phyloP scores from a whole-genome alignment of 1,140 invertebrate genomes.

The silkworm (Bombyx mori) region DNA sequence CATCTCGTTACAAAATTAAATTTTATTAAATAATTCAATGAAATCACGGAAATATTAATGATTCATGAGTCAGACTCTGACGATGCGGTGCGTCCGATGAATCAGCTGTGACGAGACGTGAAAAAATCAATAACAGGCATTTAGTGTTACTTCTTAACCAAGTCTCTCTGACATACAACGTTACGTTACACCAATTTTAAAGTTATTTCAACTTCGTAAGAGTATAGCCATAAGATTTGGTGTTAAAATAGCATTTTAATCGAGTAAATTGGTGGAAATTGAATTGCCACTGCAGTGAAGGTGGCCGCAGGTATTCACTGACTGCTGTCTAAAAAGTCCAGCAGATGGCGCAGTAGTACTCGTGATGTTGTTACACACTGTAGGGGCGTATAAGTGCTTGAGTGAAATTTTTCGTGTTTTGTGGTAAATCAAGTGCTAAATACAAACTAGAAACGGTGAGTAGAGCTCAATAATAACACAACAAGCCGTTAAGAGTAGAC shows the following conservation, averaged over 20 bases:
- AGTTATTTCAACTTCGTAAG: too few relatives aligned
- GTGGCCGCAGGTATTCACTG: slow-evolving; percentile 43
- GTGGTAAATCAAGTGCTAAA: slow-evolving; percentile 50
- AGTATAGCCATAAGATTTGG: too few relatives aligned
- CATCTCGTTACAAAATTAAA: too few relatives aligned
- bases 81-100: slow-evolving; percentile 18
- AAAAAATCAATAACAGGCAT: slow-evolving; percentile 47
- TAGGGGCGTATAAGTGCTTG: slow-evolving; percentile 69
- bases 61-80: slow-evolving; percentile 21
- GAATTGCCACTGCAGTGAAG: slow-evolving; percentile 47
- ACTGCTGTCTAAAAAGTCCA: slow-evolving; percentile 28
- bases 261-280: slow-evolving; percentile 6
- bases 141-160: neutral
- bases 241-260: too few relatives aligned
- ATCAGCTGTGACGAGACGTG: slow-evolving; percentile 36
- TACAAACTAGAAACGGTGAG: slow-evolving; percentile 53
- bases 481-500: slow-evolving; percentile 21
- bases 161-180: too few relatives aligned
- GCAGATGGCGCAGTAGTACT: slow-evolving; percentile 65
- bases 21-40: neutral
- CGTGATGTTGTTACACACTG: slow-evolving; percentile 67
- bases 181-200: too few relatives aligned
- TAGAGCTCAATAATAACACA: slow-evolving; percentile 24
- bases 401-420: slow-evolving; percentile 64
- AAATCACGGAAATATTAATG: slow-evolving; percentile 46